Percentiles rank a stretch among this genome's conserved stretches.
phyloP scores from a whole-genome alignment of 1,140 invertebrate genomes.

The Bombus haemorrhoidalis region DNA sequence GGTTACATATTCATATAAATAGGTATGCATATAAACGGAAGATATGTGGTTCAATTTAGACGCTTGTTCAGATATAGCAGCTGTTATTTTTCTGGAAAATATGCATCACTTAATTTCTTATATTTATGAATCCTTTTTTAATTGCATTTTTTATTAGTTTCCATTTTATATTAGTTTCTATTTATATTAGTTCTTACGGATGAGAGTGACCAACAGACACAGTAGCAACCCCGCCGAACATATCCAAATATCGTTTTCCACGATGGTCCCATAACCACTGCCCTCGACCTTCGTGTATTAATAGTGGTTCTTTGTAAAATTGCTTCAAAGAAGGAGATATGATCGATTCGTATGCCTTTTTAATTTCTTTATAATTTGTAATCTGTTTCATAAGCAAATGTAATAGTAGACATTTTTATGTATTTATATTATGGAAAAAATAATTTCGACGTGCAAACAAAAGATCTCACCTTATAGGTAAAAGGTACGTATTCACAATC shows the following conservation, averaged over 20 bases:
- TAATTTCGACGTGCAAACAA: background rate
- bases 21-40: conserved; percentile 94
- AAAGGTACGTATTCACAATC: conserved; percentile 50
- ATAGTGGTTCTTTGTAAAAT: conserved; percentile 92
- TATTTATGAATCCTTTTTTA: background rate
- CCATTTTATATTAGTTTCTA: background rate
- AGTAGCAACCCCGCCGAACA: conserved; percentile 98
- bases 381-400: conserved; percentile 79
- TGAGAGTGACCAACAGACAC: conserved; percentile 99
- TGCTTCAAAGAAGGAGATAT: conserved; percentile 89
- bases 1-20: conserved; percentile 95
- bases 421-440: background rate
- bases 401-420: background rate
- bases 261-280: conserved; percentile 96
- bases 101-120: background rate
- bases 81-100: conserved; percentile 87
- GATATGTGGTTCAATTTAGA: conserved; percentile 95
- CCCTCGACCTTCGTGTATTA: conserved; percentile 93
- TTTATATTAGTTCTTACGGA: conserved; percentile 95
- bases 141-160: background rate
- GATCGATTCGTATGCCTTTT: conserved; percentile 84
- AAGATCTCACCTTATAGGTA: conserved; percentile 53
- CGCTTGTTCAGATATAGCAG: conserved; percentile 90
- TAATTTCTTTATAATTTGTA: conserved; percentile 84
- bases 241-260: conserved; percentile 94